Conservation (phyloP, 2,888 invertebrate species). For the Cylindroiulus punctatus region DNA sequence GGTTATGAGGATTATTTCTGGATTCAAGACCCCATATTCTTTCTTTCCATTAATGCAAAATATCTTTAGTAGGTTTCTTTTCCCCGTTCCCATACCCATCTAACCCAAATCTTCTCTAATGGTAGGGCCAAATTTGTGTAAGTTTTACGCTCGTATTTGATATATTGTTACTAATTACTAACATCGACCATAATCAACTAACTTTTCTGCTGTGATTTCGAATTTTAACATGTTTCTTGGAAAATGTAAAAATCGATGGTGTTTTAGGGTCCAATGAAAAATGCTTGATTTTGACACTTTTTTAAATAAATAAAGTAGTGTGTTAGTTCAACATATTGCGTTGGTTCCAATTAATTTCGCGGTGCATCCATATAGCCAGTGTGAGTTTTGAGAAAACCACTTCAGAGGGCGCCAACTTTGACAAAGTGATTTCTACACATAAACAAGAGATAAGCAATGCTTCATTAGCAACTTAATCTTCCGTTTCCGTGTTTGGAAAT, state of each 20-base stretch:
- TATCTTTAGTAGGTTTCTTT: not conserved
- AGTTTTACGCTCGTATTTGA: not conserved
- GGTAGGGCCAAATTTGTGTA: not conserved
- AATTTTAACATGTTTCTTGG: not conserved
- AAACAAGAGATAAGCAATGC: not conserved
- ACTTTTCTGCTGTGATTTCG: conserved; percentile 11
- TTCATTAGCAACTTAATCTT: not conserved
- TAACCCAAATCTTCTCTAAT: not conserved
- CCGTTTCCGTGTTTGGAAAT: not conserved
- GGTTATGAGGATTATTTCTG: not conserved
- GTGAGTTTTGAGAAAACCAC: not conserved
- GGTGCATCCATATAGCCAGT: no score
- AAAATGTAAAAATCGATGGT: not conserved
- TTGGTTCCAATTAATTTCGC: not conserved
- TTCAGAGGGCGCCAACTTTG: not conserved
- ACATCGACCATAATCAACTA: not conserved
- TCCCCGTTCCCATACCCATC: conserved; percentile 3
- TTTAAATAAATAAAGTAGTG: conserved; percentile 2
- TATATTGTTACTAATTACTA: not conserved
- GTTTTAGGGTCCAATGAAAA: not conserved
- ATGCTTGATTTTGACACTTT: not conserved
- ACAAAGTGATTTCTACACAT: not conserved
- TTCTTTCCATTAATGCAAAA: no score
- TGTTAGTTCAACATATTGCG: not conserved
- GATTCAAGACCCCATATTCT: not conserved